A percentile compares a stretch with the other conserved stretches of the same genome.
Conservation (phyloP, 2,888 invertebrate genomes). For the Philopedon plagiatum region DNA sequence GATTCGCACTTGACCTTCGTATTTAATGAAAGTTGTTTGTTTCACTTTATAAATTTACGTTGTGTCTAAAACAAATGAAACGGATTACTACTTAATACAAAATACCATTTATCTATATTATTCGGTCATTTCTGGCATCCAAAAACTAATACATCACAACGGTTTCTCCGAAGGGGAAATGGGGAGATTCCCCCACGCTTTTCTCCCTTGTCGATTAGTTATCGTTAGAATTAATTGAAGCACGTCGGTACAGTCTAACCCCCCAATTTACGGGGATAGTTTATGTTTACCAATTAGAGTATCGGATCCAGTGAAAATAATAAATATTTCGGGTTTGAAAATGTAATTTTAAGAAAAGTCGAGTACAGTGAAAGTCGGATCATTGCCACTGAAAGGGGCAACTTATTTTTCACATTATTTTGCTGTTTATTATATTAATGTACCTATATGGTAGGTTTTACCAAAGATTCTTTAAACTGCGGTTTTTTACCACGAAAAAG, state of each 20-base stretch:
- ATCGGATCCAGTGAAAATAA: conserved; percentile 1
- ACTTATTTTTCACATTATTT: no score
- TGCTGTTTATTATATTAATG: no score
- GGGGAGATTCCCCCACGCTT: conserved; percentile 10
- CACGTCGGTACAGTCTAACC: conserved; percentile 42
- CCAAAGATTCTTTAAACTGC: no score
- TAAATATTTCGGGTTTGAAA: neutral
- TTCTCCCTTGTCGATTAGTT: conserved; percentile 49
- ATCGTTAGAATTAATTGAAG: conserved; percentile 52
- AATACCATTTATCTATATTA: conserved; percentile 38
- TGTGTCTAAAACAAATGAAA: conserved; percentile 1
- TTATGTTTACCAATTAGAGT: conserved; percentile 25
- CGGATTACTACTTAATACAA: conserved; percentile 23
- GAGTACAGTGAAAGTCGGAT: no score
- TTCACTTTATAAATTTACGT: neutral
- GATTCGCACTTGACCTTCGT: neutral
- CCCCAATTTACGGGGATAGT: conserved; percentile 36
- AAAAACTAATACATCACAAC: conserved; percentile 44
- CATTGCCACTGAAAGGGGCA: no score
- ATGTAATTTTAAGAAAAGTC: neutral
- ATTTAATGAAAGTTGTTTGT: neutral
- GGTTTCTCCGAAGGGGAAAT: neutral
- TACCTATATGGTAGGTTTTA: no score
- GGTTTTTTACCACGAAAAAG: no score
- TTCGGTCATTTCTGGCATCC: conserved; percentile 44